Evolutionary conservation across 2,888 invertebrate genomes (phyloP).

Genomic region (Mythimna albipuncta): DNA sequence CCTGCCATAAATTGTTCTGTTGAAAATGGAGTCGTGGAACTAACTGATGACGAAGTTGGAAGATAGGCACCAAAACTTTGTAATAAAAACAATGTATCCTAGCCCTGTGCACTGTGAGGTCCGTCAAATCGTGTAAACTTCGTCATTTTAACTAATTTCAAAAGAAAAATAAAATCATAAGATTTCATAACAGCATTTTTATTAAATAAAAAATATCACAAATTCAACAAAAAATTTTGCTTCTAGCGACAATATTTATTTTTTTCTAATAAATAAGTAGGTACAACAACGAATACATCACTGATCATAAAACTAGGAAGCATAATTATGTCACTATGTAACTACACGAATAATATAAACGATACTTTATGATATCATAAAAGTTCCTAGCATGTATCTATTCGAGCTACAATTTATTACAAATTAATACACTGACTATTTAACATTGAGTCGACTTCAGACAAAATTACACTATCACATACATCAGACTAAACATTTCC

Average conservation of each 20-base stretch:
- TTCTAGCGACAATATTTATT: slow-evolving; percentile 31
- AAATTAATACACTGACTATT: slow-evolving; percentile 26
- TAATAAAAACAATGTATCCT: no score
- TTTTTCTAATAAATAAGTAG: slow-evolving; percentile 58
- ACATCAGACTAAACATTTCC: slow-evolving; percentile 71
- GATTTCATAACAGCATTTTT: slow-evolving; percentile 50
- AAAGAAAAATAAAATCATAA: slow-evolving; percentile 21
- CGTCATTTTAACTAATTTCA: not conserved
- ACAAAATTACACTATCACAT: slow-evolving; percentile 69
- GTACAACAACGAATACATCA: slow-evolving; percentile 30
- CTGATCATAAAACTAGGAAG: slow-evolving; percentile 24
- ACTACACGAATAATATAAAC: slow-evolving; percentile 30
- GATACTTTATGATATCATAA: slow-evolving; percentile 22
- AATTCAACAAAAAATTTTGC: slow-evolving; percentile 44
- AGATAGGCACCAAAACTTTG: no score
- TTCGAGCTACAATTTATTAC: slow-evolving; percentile 15
- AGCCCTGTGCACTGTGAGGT: no score
- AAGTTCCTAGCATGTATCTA: slow-evolving; percentile 18
- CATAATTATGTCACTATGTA: slow-evolving; percentile 30
- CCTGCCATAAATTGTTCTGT: no score
- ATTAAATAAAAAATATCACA: slow-evolving; percentile 61
- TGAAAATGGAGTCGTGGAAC: no score
- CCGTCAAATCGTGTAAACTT: no score
- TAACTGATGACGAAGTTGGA: no score
- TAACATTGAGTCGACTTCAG: slow-evolving; percentile 17